Base-by-base conservation (phyloP, 1,140 invertebrate genomes). In the Lithobius niger region DNA sequence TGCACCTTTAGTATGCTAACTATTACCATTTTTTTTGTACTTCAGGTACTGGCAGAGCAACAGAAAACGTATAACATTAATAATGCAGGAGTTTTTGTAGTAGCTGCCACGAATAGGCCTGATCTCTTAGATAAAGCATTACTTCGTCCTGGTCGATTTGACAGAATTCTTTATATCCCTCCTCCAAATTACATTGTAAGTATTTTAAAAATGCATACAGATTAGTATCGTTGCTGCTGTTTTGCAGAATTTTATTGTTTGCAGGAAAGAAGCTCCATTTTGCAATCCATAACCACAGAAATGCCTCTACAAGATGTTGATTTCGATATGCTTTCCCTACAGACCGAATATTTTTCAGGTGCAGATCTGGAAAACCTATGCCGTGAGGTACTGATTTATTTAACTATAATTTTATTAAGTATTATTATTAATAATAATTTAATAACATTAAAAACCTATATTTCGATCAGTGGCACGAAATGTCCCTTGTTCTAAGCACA, bases 71-170 rank as follows among this genome's bases (percentile, higher is more conserved):
- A n/a, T n/a, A n/a, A n/a, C n/a, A n/a, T n/a, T n/a, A 27, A 52
- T 16, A 18, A 27, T 28, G 21, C 1, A 26, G 47, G 68, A 25
- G 80, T 86, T 1, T 70, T 82, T 1, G 76, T 86, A n/a, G 73
- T 86, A 19, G 83, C 77, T 6, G 83, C 84, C 10, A 86, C 84
- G 19, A 86, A 86, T 69, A 76, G 85, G 48, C 85, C 85, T 0
- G 82, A 88, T 61, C 79, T 81, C 65, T 77, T 90, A 59, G 87
- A 90, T 61, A 69, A 79, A 61, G 86, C 86, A 0, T 67, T 90
- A 10, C 64, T 88, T 24, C 67, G 86, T 51, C 85, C 85, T 0
- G 86, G 86, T 0, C 70, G 86, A 48, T 75, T 89, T 57, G 84
- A 88, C 62, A 74, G 80, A 56, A 69, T 85, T 16, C 77, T 88